These are phyloP conservation scores for Drosophila obscura DNA, from an alignment of 1,140 invertebrate species.

Conservation along the genomic window DNA sequence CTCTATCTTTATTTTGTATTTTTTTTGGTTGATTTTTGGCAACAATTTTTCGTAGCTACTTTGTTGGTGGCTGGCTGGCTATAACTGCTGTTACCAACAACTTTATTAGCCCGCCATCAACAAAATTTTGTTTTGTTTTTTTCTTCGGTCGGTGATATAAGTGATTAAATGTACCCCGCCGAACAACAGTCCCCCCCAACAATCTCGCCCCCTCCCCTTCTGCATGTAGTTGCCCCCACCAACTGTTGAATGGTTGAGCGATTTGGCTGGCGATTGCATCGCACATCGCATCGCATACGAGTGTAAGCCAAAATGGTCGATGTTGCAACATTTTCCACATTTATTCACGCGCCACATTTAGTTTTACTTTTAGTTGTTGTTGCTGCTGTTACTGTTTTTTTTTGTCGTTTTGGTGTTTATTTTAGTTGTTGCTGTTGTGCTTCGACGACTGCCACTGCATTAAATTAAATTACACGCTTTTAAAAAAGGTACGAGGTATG, in stretches of 20 bases:
- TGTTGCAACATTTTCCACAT: slow-evolving; percentile 65
- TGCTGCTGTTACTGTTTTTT: too few species aligned
- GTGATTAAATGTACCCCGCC: slow-evolving; percentile 32
- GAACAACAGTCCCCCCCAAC: background rate
- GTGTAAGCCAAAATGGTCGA: slow-evolving; percentile 53
- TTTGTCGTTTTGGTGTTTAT: slow-evolving; percentile 9
- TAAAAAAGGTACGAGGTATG: slow-evolving; percentile 27
- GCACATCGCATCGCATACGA: slow-evolving; percentile 34
- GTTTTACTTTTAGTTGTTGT: slow-evolving; percentile 15
- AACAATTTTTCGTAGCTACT: slow-evolving; percentile 33
- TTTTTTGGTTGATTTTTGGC: slow-evolving; percentile 57
- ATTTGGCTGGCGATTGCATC: slow-evolving; percentile 57
- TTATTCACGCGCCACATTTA: slow-evolving; percentile 57
- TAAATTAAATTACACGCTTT: slow-evolving; percentile 66
- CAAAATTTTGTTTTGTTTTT: slow-evolving; percentile 53
- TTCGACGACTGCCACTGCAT: slow-evolving; percentile 31
- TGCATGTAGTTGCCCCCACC: background rate
- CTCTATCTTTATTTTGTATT: slow-evolving; percentile 6
- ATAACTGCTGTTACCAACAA: slow-evolving; percentile 47
- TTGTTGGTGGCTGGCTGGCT: slow-evolving; percentile 14
- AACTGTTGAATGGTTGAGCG: slow-evolving; percentile 45
- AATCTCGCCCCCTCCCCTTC: background rate
- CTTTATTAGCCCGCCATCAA: slow-evolving; percentile 51
- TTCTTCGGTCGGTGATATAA: slow-evolving; percentile 46
- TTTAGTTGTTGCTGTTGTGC: slow-evolving; percentile 27